Percentiles rank a stretch among this genome's conserved stretches.
phyloP scores from a whole-genome alignment of 1,140 invertebrate genomes.

The Sweltsa coloradensis region DNA sequence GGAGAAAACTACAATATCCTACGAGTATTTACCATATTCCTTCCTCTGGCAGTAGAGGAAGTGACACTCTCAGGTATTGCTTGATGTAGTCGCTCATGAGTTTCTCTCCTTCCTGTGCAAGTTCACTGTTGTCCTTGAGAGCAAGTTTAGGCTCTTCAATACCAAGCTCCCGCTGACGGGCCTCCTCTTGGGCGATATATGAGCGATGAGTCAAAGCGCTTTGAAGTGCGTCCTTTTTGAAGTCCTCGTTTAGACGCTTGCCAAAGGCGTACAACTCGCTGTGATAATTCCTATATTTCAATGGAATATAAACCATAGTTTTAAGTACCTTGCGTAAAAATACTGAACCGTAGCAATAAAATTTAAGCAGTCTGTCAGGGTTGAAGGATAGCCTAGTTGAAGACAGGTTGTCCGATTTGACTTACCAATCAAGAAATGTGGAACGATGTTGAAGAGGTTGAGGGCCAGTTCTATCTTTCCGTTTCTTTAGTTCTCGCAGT shows the following conservation, averaged over 20 bases:
- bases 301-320: too few species aligned
- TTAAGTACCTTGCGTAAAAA: too few species aligned
- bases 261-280: slow-evolving; percentile 82
- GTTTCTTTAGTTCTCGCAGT: slow-evolving; percentile 29
- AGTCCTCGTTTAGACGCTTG: slow-evolving; percentile 71
- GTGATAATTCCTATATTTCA: slow-evolving; percentile 63
- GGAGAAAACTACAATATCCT: too few species aligned
- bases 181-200: slow-evolving; percentile 59
- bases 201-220: slow-evolving; percentile 69
- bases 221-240: slow-evolving; percentile 52
- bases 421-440: slow-evolving; percentile 52
- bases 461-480: slow-evolving; percentile 28
- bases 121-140: slow-evolving; percentile 50
- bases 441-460: slow-evolving; percentile 35
- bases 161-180: slow-evolving; percentile 52
- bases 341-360: too few species aligned
- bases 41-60: slow-evolving; percentile 63
- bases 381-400: too few species aligned
- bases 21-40: slow-evolving; percentile 38
- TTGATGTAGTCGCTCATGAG: slow-evolving; percentile 43
- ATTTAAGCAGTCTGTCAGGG: too few species aligned
- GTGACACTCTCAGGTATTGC: slow-evolving; percentile 42
- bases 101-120: slow-evolving; percentile 49
- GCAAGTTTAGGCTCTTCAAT: slow-evolving; percentile 43
- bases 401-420: too few species aligned